Conservation (phyloP, 2,113 vertebrate genomes). For the Numenius arquata region DNA sequence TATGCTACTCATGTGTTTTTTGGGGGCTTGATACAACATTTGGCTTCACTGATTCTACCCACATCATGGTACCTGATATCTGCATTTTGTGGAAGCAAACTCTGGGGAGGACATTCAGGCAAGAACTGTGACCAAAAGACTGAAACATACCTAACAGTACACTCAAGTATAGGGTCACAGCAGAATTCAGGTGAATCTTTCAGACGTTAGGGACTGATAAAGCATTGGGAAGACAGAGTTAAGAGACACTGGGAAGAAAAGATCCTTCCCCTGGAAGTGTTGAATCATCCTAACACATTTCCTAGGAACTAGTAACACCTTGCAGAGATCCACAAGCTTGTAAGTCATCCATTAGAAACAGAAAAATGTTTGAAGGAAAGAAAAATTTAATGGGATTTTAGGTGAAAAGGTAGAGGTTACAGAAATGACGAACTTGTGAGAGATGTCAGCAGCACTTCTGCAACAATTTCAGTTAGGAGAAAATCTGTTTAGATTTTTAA, state of each 20-base stretch:
- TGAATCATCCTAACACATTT: neutral
- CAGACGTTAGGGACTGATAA: neutral
- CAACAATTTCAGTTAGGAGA: neutral
- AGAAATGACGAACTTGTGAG: neutral
- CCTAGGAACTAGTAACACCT: neutral
- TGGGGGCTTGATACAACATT: neutral
- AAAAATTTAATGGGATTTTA: neutral
- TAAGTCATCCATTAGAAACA: neutral
- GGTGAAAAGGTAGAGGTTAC: neutral
- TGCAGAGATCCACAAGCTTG: neutral
- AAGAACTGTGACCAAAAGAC: neutral
- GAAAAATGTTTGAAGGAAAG: neutral
- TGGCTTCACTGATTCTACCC: neutral
- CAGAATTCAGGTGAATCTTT: neutral
- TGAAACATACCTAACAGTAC: neutral
- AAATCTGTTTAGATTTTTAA: neutral
- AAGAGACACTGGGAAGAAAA: neutral
- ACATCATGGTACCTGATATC: neutral
- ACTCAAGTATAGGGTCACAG: rapidly evolving
- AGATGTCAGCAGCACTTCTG: neutral
- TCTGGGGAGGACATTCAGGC: neutral
- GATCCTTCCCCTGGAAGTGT: neutral
- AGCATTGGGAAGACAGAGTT: neutral
- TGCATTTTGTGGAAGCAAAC: neutral
- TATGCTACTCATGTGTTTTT: neutral